Conservation (phyloP, 2,113 vertebrate genomes). For the Pao palembangensis region DNA sequence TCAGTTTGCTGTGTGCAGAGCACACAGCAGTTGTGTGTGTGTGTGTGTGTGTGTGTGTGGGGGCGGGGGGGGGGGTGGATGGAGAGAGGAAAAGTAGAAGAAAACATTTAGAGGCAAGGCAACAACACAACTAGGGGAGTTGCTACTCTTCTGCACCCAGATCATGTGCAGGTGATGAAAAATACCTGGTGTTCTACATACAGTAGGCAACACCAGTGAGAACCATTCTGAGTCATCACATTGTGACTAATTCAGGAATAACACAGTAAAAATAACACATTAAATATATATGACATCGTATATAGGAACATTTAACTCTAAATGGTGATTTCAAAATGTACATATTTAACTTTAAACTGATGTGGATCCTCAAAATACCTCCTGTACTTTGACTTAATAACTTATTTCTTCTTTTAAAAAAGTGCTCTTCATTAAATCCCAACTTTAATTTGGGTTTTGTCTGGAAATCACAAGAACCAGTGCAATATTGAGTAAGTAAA, state of each 20-base stretch:
- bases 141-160: conserved; percentile 21
- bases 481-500: conserved; percentile 18
- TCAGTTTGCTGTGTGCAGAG: conserved; percentile 53
- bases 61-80: conserved; percentile 23
- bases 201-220: conserved; percentile 8
- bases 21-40: no score
- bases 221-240: conserved; percentile 40
- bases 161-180: conserved; percentile 47
- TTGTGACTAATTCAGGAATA: conserved; percentile 18
- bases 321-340: no score
- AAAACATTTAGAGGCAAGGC: not conserved
- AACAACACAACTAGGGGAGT: not conserved
- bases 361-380: no score
- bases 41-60: no score
- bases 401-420: no score
- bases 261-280: not conserved
- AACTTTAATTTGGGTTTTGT: conserved; percentile 14
- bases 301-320: no score
- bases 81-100: not conserved
- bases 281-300: no score
- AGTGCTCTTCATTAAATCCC: no score
- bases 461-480: conserved; percentile 1
- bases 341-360: no score
- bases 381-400: no score
- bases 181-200: conserved; percentile 21